Base-by-base conservation (phyloP, 2,797 vertebrate genomes). In the Sorex maritimensis region DNA sequence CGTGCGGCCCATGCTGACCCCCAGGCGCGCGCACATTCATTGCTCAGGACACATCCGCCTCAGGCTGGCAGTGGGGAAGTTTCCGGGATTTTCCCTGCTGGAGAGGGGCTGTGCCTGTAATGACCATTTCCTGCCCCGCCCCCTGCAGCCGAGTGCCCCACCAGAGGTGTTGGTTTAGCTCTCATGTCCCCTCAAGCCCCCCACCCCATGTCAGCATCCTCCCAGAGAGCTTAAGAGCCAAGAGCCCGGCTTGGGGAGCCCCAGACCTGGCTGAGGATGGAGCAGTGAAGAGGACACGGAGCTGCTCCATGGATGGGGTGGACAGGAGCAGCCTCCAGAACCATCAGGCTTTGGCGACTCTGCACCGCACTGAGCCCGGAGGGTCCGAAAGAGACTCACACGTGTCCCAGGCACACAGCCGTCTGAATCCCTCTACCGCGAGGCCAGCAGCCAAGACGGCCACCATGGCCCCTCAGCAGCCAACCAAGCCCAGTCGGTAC, bases 401-500 rank as follows among this genome's bases (percentile, higher is more conserved):
- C 52, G 15, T 8, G 65, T 10, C 46, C 28, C 85, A 13, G 6
- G 19, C 52, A 44, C 30, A 28, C 41, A 44, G 41, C 41, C 41
- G 7, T 44, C 7, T 13, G 12, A 38, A 24, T 17, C 67, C 58
- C 81, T 79, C 72, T 67, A 28, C 12, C 28, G 9, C 0, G 52
- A 86, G 44, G 21, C 24, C 61, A 61, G 26, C 24, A 5, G n/a
- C 14, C 28, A 82, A 65, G 0, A 38, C 23, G 34, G 68, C 44
- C 71, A 19, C 7, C 26, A 15, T 41, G 0, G 26, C 28, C 77
- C 34, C 30, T 73, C 44, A 19, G 68, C 17, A 4, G 52, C 88
- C 85, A 44, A 38, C 68, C 44, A 30, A 91, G 90, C 82, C 95
- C 92, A 85, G 93, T 23, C 69, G 90, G 92, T 2, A 44, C 23